Base-by-base conservation (phyloP, 92 coral and sea anemone genomes). In the Porites cylindrica region DNA sequence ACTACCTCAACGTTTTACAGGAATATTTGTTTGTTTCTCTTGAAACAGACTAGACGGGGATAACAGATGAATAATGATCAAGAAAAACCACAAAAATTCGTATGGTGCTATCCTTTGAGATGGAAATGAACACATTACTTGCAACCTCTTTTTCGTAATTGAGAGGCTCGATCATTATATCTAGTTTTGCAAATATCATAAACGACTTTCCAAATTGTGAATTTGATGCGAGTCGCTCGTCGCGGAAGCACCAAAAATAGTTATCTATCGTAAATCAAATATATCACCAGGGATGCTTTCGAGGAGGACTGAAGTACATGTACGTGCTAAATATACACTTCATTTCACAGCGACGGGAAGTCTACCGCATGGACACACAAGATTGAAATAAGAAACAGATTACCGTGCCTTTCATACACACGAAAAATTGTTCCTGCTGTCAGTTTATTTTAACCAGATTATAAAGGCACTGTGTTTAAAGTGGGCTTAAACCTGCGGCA, bases 41-140 rank as follows among this genome's bases (percentile, higher is more conserved):
- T 58, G 78, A 82, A 69, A 38, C 47, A 38, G 47, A 38, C 47
- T 38, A 38, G 47, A 81, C 3, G 4, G 66, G 76, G 4, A 6
- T n/a, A 47, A 18, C 58, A 58, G 69, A 8, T 23, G 53, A 14
- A 60, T 11, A 19, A 43, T 10, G n/a, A 11, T 69, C 50, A 70
- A 66, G 21, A 78, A 58, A 81, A 70, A 82, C 77, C 86, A 29
- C 69, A 38, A 70, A 82, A 53, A 70, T 11, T n/a, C 78, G 67
- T 59, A 60, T 56, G 78, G 59, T 56, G 56, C 70, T 56, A 82
- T 4, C 47, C 47, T 38, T 38, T 38, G 47, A 38, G 47, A 51
- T 8, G 13, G 43, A 11, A n/a, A n/a, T 9, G 19, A 50, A 12
- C 63, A 75, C 63, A 38, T 2, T 0, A 2, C 16, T 18, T 18